phyloP scores from a whole-genome alignment of 2,113 vertebrate species.

The Rissa tridactyla region DNA sequence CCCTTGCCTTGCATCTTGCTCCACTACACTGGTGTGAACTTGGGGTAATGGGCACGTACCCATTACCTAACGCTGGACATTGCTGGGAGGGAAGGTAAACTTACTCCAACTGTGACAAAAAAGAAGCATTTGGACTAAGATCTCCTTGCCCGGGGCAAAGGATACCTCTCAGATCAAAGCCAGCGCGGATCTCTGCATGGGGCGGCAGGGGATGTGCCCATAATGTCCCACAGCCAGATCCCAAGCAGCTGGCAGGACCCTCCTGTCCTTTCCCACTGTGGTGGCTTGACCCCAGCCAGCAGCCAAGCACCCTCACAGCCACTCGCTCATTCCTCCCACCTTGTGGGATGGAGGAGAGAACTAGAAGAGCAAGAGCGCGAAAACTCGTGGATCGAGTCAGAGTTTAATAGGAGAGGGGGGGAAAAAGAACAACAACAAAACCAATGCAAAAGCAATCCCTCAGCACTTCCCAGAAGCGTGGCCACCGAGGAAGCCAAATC shows the following conservation, averaged over 20 bases:
- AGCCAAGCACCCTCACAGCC: neutral
- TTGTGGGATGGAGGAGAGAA: neutral
- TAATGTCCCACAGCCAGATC: neutral
- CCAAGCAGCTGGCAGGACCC: neutral
- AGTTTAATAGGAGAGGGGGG: neutral
- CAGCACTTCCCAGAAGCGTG: neutral
- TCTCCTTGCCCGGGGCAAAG: neutral
- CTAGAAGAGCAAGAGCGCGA: neutral
- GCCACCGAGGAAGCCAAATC: neutral
- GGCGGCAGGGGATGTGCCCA: neutral
- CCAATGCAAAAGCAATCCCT: neutral
- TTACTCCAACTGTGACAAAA: neutral
- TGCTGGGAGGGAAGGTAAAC: neutral
- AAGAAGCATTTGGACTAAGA: neutral
- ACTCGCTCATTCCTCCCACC: neutral
- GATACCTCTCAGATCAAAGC: neutral
- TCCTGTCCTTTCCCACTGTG: neutral
- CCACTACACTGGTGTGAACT: neutral
- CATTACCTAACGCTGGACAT: neutral
- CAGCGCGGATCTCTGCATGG: fast-evolving
- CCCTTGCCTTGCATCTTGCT: neutral
- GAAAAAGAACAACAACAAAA: neutral
- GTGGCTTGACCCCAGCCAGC: neutral
- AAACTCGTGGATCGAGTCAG: neutral
- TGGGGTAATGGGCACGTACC: fast-evolving